Conservation (phyloP, 2,797 vertebrate species). For the Cyclopterus lumpus region DNA sequence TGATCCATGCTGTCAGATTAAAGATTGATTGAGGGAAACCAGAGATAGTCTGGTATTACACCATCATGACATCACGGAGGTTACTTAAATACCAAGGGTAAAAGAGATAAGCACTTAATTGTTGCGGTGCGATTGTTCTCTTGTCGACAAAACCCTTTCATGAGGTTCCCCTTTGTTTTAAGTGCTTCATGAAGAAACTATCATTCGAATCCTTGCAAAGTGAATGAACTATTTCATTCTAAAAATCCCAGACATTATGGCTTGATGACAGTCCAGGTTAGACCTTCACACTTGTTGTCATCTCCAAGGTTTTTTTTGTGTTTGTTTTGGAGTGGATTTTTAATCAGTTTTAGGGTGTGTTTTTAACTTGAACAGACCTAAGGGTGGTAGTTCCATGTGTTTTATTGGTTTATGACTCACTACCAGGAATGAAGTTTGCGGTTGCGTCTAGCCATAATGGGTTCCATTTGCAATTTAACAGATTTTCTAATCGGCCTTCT, state of each 20-base stretch:
- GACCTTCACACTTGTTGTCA: background rate
- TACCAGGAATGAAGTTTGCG: conserved; percentile 48
- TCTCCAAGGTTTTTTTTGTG: background rate
- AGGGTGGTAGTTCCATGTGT: conserved; percentile 50
- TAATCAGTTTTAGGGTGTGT: background rate
- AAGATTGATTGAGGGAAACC: conserved; percentile 55
- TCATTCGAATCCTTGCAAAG: background rate
- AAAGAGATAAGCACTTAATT: background rate
- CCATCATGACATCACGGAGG: conserved; percentile 47
- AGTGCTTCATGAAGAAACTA: background rate
- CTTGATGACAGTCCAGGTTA: background rate
- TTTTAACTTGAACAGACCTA: conserved; percentile 11
- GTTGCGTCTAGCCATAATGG: conserved; percentile 48
- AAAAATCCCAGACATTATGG: background rate
- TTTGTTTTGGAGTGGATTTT: background rate
- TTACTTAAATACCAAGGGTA: conserved; percentile 9
- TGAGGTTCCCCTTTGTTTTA: background rate
- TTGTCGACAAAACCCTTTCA: background rate
- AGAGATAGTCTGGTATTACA: conserved; percentile 47
- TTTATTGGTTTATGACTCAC: conserved; percentile 57
- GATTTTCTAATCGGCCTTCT: conserved; percentile 42
- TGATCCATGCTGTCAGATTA: conserved; percentile 60
- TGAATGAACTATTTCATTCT: background rate
- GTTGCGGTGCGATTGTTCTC: background rate
- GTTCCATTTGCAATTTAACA: conserved; percentile 56